A percentile compares a stretch with the other conserved stretches of the same genome.
phyloP scores from a whole-genome alignment of 64 coral and sea anemone genomes.

The Actinia equina region DNA sequence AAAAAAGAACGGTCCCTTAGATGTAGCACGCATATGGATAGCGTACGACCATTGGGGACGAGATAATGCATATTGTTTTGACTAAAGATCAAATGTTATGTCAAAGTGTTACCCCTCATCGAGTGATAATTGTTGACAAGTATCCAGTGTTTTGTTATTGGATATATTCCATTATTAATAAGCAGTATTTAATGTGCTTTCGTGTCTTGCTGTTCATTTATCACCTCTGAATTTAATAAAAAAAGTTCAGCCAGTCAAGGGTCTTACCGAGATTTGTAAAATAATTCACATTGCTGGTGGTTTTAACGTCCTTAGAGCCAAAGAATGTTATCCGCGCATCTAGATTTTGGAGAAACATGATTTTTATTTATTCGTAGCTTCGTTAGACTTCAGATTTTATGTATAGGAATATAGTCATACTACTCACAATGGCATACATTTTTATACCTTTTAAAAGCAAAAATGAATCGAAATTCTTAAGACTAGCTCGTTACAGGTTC shows the following conservation, averaged over 20 bases:
- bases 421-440: too few relatives aligned
- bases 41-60: background rate
- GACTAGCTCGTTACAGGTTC: too few relatives aligned
- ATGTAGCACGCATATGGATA: too few relatives aligned
- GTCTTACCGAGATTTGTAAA: background rate
- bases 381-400: background rate
- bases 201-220: background rate
- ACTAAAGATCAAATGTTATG: background rate
- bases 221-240: slow-evolving; percentile 2
- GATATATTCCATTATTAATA: background rate
- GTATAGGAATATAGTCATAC: too few relatives aligned
- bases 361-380: background rate
- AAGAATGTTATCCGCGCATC: background rate
- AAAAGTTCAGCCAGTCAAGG: background rate
- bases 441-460: too few relatives aligned
- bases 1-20: too few relatives aligned
- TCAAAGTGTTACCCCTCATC: background rate
- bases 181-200: background rate
- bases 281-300: background rate
- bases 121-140: background rate
- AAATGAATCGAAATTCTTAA: too few relatives aligned
- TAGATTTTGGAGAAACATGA: background rate
- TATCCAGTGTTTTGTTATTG: background rate
- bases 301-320: background rate
- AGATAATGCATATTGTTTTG: background rate